Percentiles rank a stretch among this genome's conserved stretches.
phyloP scores from a whole-genome alignment of 2,888 invertebrate genomes.

The Taphrorychus bicolor region DNA sequence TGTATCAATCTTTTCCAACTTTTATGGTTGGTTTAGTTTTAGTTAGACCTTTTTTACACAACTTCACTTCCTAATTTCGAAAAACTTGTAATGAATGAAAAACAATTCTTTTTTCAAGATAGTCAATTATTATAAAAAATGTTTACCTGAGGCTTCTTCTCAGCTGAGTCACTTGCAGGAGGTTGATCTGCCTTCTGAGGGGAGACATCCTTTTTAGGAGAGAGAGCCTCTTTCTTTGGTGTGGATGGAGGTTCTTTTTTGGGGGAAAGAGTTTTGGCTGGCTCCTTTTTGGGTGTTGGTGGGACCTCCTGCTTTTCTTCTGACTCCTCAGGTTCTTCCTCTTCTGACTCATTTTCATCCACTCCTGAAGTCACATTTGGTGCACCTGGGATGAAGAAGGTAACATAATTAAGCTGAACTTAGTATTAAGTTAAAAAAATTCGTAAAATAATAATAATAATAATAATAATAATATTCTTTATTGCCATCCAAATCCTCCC shows the following conservation, averaged over 20 bases:
- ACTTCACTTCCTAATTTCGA: too few species aligned
- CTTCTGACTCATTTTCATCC: not conserved
- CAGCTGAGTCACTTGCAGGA: not conserved
- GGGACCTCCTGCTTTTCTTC: not conserved
- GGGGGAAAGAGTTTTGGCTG: not conserved
- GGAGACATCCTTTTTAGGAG: not conserved
- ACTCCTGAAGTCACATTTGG: not conserved
- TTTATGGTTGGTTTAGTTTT: too few species aligned
- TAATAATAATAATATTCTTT: too few species aligned
- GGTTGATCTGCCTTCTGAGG: not conserved
- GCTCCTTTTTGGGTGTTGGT: not conserved
- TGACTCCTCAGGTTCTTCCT: not conserved
- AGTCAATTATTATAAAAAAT: too few species aligned
- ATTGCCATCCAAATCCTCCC: too few species aligned
- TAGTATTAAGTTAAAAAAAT: too few species aligned
- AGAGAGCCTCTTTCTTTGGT: not conserved
- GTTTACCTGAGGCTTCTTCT: too few species aligned
- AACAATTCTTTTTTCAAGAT: too few species aligned
- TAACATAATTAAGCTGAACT: not conserved
- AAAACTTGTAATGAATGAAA: too few species aligned
- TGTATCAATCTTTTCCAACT: too few species aligned
- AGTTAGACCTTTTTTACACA: too few species aligned
- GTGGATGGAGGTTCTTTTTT: slow-evolving; percentile 1
- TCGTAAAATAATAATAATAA: too few species aligned
- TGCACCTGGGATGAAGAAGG: not conserved